Conservation (phyloP, 2,113 vertebrate genomes). For the Crotalus helleri region DNA sequence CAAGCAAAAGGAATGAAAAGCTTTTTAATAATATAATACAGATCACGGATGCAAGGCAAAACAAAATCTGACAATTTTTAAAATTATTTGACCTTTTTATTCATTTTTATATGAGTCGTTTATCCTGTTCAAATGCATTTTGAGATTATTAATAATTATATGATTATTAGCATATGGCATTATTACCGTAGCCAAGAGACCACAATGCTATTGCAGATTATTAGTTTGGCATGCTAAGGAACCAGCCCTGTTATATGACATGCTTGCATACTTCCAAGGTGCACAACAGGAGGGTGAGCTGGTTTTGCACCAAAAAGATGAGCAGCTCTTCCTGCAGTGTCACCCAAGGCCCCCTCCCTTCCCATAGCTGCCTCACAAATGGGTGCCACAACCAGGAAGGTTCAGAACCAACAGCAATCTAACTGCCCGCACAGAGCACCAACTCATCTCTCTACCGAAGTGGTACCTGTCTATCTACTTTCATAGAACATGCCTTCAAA, state of each 20-base stretch:
- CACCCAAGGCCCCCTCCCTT: neutral
- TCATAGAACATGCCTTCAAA: neutral
- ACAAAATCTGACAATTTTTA: neutral
- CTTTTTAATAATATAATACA: neutral
- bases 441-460: neutral
- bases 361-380: neutral
- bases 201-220: neutral
- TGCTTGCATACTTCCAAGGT: neutral
- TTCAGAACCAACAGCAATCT: neutral
- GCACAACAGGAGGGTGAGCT: neutral
- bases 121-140: neutral
- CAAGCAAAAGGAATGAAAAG: neutral
- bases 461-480: neutral
- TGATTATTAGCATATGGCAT: neutral
- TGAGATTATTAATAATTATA: neutral
- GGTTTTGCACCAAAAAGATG: neutral
- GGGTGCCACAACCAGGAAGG: neutral
- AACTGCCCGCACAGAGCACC: neutral
- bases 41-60: neutral
- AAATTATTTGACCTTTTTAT: neutral
- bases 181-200: neutral
- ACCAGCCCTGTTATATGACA: neutral
- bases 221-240: neutral
- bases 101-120: neutral
- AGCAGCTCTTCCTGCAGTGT: neutral